phyloP scores from a whole-genome alignment of 2,113 vertebrate species.

The Grammomys surdaster region DNA sequence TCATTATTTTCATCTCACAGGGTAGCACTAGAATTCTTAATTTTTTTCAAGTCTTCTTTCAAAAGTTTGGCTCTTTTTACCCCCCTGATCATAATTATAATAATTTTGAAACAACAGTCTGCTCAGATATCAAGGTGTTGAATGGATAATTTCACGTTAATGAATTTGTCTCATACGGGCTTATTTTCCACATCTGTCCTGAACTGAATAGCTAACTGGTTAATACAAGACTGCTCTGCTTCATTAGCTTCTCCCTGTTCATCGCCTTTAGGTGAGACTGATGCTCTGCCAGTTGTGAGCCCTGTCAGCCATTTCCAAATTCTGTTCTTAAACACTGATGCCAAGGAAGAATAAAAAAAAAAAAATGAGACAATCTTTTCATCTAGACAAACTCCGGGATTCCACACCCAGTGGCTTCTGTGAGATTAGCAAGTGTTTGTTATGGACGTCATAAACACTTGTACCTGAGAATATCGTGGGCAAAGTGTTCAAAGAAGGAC shows the following conservation, averaged over 20 bases:
- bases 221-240: conserved; percentile 85
- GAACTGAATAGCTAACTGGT: conserved; percentile 85
- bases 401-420: not conserved
- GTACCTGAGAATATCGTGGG: not conserved
- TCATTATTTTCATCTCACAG: conserved; percentile 77
- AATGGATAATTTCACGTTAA: conserved; percentile 86
- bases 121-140: conserved; percentile 83
- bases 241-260: conserved; percentile 86
- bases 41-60: conserved; percentile 73
- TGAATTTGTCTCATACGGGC: conserved; percentile 84
- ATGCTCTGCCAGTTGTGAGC: conserved; percentile 83
- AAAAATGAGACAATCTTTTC: conserved; percentile 51
- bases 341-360: conserved; percentile 7
- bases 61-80: conserved; percentile 78
- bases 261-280: conserved; percentile 86
- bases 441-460: not conserved
- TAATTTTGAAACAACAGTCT: conserved; percentile 84
- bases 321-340: conserved; percentile 63
- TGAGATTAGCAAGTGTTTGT: conserved; percentile 37
- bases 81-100: conserved; percentile 81
- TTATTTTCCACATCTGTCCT: conserved; percentile 86
- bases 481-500: not conserved
- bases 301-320: conserved; percentile 77
- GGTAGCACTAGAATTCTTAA: conserved; percentile 70
- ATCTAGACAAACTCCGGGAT: not conserved